phyloP scores from a whole-genome alignment of 2,113 vertebrate species.

The Coreoperca whiteheadi region DNA sequence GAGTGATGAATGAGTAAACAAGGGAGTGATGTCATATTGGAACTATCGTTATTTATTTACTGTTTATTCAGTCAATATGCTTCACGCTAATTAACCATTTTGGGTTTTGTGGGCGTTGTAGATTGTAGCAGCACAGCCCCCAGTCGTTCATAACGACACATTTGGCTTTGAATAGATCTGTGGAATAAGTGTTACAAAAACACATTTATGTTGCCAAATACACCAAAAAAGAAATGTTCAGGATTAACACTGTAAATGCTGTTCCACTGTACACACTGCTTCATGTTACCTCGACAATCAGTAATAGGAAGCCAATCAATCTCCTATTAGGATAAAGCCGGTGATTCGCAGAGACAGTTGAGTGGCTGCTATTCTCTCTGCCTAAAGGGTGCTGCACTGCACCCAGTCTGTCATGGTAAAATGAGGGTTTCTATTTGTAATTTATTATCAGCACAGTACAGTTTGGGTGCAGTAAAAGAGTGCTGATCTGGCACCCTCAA shows the following conservation, averaged over 20 bases:
- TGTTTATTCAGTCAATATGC: not conserved
- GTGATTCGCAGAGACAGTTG: not conserved
- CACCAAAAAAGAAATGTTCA: not conserved
- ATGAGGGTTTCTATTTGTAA: slow-evolving; percentile 51
- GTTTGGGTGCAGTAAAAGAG: slow-evolving; percentile 51
- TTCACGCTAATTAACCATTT: not conserved
- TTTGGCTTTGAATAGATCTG: not conserved
- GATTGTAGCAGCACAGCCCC: not conserved
- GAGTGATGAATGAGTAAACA: not conserved
- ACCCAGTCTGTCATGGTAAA: slow-evolving; percentile 52
- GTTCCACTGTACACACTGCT: not conserved
- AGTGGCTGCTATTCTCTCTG: slow-evolving; percentile 19
- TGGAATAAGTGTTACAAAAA: slow-evolving; percentile 1
- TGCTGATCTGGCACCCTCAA: slow-evolving; percentile 53
- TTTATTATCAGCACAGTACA: slow-evolving; percentile 59
- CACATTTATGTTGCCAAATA: not conserved
- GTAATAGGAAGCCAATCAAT: not conserved
- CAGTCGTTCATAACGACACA: not conserved
- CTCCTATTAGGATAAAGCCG: not conserved
- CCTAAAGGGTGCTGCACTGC: slow-evolving; percentile 44
- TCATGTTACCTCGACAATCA: not conserved
- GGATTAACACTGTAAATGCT: not conserved
- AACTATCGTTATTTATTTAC: not conserved
- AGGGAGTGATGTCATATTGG: not conserved
- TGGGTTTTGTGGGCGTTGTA: not conserved